Conservation (phyloP, 2,888 invertebrate species). For the Lypha dubia region DNA sequence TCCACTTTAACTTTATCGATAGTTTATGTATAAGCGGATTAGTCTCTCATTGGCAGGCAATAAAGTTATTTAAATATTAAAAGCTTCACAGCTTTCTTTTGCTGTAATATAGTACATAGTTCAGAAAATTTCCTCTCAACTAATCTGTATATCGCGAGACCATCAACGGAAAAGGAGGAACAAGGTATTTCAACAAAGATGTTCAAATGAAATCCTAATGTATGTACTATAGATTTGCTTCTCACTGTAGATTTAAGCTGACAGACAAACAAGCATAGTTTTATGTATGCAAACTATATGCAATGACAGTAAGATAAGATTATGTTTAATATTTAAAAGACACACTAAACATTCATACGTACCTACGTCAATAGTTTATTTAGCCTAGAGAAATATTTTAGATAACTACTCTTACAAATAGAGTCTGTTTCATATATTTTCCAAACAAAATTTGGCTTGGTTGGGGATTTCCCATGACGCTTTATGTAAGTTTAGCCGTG, state of each 20-base stretch:
- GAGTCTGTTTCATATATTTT: slow-evolving; percentile 33
- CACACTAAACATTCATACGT: slow-evolving; percentile 20
- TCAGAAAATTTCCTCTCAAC: too few relatives aligned
- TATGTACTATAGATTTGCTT: slow-evolving; percentile 1
- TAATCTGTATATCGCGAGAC: too few relatives aligned
- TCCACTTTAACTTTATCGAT: too few relatives aligned
- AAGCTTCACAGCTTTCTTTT: too few relatives aligned
- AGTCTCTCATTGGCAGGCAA: too few relatives aligned
- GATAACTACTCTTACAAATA: slow-evolving; percentile 40
- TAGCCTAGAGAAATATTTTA: slow-evolving; percentile 51
- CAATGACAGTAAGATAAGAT: slow-evolving; percentile 67
- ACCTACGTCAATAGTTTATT: slow-evolving; percentile 42
- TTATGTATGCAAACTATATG: slow-evolving; percentile 64
- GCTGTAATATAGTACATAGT: too few relatives aligned
- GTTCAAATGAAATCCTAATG: not conserved
- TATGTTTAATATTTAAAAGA: slow-evolving; percentile 53
- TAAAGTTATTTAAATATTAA: too few relatives aligned
- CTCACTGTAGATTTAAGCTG: slow-evolving; percentile 1
- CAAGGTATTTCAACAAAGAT: too few relatives aligned
- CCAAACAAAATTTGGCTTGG: not conserved
- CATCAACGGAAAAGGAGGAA: too few relatives aligned
- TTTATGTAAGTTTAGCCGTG: slow-evolving; percentile 47
- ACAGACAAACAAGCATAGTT: slow-evolving; percentile 21
- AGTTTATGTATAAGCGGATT: too few relatives aligned
- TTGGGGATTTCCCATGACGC: slow-evolving; percentile 70